These are phyloP conservation scores for Sinopyrophorus schimmeli DNA, from an alignment of 2,888 invertebrate genomes.

Conservation along the genomic window DNA sequence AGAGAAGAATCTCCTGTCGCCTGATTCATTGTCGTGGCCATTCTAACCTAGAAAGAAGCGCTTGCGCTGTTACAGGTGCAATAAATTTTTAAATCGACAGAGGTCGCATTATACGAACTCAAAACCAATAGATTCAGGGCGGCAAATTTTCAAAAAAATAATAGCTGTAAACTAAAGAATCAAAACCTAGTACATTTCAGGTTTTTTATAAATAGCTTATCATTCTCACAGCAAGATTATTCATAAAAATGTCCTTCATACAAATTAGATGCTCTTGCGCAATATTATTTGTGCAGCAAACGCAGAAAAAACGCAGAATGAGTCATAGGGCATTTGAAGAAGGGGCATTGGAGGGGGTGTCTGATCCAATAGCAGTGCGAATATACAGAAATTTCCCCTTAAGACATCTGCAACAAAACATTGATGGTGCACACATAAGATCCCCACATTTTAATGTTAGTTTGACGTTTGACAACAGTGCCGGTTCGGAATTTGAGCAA, in stretches of 20 bases:
- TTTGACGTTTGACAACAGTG: conserved; percentile 38
- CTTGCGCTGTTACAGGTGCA: conserved; percentile 8
- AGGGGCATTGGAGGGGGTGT: conserved; percentile 24
- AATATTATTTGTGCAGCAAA: not conserved
- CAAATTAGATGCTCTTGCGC: conserved; percentile 23
- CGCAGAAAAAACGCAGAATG: conserved; percentile 22
- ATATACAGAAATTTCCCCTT: conserved; percentile 31
- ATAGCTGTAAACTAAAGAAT: no score
- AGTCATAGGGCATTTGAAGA: conserved; percentile 27
- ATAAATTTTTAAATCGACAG: conserved; percentile 11
- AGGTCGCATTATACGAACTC: no score
- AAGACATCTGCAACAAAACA: conserved; percentile 36
- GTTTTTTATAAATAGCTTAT: no score
- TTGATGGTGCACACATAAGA: conserved; percentile 20
- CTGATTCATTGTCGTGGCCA: conserved; percentile 37
- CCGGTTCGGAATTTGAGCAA: conserved; percentile 19
- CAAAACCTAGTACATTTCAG: no score
- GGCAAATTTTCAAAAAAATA: no score
- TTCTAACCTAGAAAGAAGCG: conserved; percentile 12
- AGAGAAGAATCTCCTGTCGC: conserved; percentile 35
- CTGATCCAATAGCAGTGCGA: conserved; percentile 28
- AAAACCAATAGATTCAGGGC: no score
- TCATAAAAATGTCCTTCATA: no score
- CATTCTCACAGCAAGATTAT: no score
- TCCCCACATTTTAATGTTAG: conserved; percentile 16